Conservation (phyloP, 2,888 invertebrate genomes). For the Synanthedon formicaeformis region DNA sequence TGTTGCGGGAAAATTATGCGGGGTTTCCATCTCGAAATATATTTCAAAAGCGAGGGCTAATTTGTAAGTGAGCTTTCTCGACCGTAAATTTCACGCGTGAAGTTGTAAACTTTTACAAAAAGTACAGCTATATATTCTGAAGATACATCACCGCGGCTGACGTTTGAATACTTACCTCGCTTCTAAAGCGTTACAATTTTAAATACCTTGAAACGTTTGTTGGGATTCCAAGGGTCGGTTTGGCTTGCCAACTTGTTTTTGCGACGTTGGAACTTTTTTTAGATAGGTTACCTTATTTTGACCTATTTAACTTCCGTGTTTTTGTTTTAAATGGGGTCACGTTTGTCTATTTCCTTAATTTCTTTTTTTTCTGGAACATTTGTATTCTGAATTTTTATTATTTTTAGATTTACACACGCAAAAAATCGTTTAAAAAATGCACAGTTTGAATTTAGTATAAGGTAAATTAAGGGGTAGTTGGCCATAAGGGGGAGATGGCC, state of each 20-base stretch:
- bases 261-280: constrained; percentile 7
- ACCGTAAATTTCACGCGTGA: constrained; percentile 46
- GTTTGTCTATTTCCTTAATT: too few relatives aligned
- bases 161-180: constrained; percentile 43
- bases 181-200: constrained; percentile 47
- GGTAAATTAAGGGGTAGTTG: too few relatives aligned
- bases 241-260: constrained; percentile 6
- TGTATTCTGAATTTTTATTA: too few relatives aligned
- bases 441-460: too few relatives aligned
- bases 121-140: constrained; percentile 51
- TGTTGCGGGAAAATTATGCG: constrained; percentile 14
- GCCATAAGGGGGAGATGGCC: too few relatives aligned
- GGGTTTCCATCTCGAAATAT: constrained; percentile 16
- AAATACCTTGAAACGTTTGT: constrained; percentile 20
- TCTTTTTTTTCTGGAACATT: too few relatives aligned
- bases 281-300: constrained; percentile 1
- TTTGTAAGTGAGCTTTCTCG: constrained; percentile 41
- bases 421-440: too few relatives aligned
- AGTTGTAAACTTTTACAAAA: constrained; percentile 52
- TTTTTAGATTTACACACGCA: too few relatives aligned
- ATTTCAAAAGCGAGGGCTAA: constrained; percentile 32
- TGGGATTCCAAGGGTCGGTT: constrained; percentile 17
- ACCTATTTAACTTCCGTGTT: constrained; percentile 14
- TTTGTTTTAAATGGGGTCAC: constrained; percentile 1
- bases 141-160: constrained; percentile 52